Base-by-base conservation (phyloP, 2,797 vertebrate species). In the Rhabdophis nuchalis region DNA sequence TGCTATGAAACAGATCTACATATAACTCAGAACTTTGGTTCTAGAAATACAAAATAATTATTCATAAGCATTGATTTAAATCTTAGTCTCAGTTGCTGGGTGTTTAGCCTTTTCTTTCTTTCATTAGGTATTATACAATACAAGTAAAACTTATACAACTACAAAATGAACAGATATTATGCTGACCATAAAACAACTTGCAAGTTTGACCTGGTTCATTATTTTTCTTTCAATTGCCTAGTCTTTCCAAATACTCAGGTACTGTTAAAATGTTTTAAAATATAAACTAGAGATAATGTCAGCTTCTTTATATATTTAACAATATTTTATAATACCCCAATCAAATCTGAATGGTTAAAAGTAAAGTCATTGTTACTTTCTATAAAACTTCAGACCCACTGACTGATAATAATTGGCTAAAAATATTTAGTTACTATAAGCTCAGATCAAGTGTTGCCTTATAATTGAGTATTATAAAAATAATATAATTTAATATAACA, bases 1-100 rank as follows among this genome's bases (percentile, higher is more conserved):
- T 92, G 64, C 93, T 93, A 41, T 68, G 93, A 95, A 94, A 95
- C 93, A 93, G 90, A 89, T 96, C 94, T 0, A 91, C 91, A 88
- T 89, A 91, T 90, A 92, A 13, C 91, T 52, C 94, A 90, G 82
- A 90, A 32, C 20, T 53, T 85, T 93, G 91, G 29, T 92, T 94
- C 57, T 89, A 53, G 88, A 95, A 95, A 92, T 61, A 93, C 93
- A 77, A 56, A 1, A 16, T 36, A 0, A 88, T 93, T 52, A 93
- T 91, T 1, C 25, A 7, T 32, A 52, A 32, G 54, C 25, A 46
- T 41, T 92, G 82, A 77, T 0, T 2, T n/a, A 58, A 54, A 53
- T 60, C 85, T 82, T 0, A 0, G 90, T 16, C 89, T 50, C 82
- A 57, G 0, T 61, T 53, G 53, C 23, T 87, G 58, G 12, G 29